These are phyloP conservation scores for Chloebia gouldiae DNA, from an alignment of 2,113 vertebrate species.

Conservation along the genomic window DNA sequence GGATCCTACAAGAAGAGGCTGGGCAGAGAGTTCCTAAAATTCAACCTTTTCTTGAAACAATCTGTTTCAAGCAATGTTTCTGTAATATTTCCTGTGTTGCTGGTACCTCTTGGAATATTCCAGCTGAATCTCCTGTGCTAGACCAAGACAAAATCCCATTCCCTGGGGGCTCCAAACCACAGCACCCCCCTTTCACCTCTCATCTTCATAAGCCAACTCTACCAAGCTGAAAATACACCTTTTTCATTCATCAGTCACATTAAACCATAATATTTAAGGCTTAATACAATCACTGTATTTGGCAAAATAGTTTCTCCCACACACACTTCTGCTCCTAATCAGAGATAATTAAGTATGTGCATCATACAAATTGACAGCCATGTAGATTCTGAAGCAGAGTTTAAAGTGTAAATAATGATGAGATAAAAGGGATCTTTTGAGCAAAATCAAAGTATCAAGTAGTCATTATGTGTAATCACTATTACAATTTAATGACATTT, in stretches of 20 bases:
- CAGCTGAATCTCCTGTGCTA: background rate
- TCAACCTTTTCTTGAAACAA: background rate
- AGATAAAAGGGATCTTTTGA: slow-evolving; percentile 60
- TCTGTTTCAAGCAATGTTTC: background rate
- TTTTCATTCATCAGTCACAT: slow-evolving; percentile 13
- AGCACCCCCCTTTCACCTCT: background rate
- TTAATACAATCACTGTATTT: slow-evolving; percentile 51
- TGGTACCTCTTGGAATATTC: background rate
- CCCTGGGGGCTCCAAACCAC: background rate
- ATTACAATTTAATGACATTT: slow-evolving; percentile 61
- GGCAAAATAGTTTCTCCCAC: slow-evolving; percentile 50
- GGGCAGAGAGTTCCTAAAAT: background rate
- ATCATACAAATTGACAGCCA: slow-evolving; percentile 59
- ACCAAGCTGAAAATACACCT: background rate
- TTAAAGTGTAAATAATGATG: slow-evolving; percentile 63
- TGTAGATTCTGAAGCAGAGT: slow-evolving; percentile 41
- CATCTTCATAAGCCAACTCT: background rate
- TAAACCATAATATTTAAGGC: slow-evolving; percentile 55
- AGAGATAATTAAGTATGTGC: slow-evolving; percentile 60
- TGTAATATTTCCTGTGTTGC: background rate
- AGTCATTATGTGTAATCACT: slow-evolving; percentile 66
- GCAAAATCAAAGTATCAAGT: slow-evolving; percentile 64
- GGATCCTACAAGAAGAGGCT: background rate
- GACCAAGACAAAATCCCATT: background rate
- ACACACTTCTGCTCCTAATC: slow-evolving; percentile 29